These are phyloP conservation scores for Ditylenchus weischeri DNA, from an alignment of 2,888 invertebrate species.

Conservation along the genomic window DNA sequence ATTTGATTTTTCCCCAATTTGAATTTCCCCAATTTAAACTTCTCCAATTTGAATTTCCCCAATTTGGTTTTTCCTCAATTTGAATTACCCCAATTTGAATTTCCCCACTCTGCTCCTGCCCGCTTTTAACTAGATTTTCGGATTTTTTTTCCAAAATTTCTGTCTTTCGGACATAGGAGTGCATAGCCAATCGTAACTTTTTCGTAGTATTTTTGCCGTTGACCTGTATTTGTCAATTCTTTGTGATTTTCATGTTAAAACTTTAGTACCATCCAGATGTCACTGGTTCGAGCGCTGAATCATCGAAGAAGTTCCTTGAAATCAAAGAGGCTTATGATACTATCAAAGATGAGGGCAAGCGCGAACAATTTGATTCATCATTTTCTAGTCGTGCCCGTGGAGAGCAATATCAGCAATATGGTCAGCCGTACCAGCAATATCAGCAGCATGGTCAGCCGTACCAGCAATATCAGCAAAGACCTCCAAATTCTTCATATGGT, in stretches of 20 bases:
- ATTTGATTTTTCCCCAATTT: no score
- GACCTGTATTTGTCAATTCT: no score
- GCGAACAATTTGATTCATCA: background rate
- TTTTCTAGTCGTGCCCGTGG: background rate
- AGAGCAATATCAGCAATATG: background rate
- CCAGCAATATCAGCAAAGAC: background rate
- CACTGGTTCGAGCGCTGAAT: slow-evolving; percentile 21
- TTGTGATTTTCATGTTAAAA: no score
- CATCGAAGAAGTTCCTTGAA: slow-evolving; percentile 36
- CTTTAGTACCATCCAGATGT: slow-evolving; percentile 42
- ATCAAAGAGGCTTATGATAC: slow-evolving; percentile 40
- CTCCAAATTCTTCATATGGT: no score
- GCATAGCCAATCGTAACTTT: background rate
- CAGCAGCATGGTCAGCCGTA: background rate
- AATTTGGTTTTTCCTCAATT: no score
- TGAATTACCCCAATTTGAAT: no score
- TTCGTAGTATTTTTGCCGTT: no score
- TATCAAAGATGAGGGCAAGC: slow-evolving; percentile 16
- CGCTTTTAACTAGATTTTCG: background rate
- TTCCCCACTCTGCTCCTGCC: no score
- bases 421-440: background rate
- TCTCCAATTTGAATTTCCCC: no score
- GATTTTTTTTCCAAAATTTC: background rate
- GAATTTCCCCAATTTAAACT: no score
- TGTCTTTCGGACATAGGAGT: background rate